These are phyloP conservation scores for Semnornis frantzii DNA, from an alignment of 2,113 vertebrate genomes.

Conservation along the genomic window DNA sequence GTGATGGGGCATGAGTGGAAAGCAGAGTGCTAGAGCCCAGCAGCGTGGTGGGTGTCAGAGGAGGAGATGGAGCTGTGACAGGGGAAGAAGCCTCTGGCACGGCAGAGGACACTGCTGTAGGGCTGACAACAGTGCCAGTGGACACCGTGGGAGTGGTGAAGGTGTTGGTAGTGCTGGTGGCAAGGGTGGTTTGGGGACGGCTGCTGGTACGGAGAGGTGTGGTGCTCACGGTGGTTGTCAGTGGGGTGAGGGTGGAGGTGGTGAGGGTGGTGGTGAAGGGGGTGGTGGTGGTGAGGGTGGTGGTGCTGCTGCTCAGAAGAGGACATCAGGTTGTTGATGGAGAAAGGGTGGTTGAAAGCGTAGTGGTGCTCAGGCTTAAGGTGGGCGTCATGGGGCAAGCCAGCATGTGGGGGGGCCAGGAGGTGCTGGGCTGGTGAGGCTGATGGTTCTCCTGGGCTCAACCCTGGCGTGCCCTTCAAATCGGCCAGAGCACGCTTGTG, in stretches of 20 bases:
- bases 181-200: background rate
- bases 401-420: conserved; percentile 86
- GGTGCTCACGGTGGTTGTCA: background rate
- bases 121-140: rapidly evolving
- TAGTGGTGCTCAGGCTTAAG: conserved; percentile 98
- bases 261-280: background rate
- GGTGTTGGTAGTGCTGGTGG: background rate
- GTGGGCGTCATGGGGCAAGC: conserved; percentile 91
- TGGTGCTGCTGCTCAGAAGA: conserved; percentile 97
- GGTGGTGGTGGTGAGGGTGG: conserved; percentile 74
- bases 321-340: conserved; percentile 99
- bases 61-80: background rate
- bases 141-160: background rate
- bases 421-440: conserved; percentile 84
- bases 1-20: background rate
- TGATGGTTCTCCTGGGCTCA: conserved; percentile 85
- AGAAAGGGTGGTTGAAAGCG: conserved; percentile 98
- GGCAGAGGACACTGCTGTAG: background rate
- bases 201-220: background rate
- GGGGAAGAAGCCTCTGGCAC: background rate
- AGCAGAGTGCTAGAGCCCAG: background rate
- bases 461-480: conserved; percentile 83
- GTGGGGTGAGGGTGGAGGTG: background rate
- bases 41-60: rapidly evolving
- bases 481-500: conserved; percentile 79